Evolutionary conservation across 64 coral and sea anemone species (phyloP), one percentile per base, ranked within the genome.

Genomic region (Montipora foliosa): DNA sequence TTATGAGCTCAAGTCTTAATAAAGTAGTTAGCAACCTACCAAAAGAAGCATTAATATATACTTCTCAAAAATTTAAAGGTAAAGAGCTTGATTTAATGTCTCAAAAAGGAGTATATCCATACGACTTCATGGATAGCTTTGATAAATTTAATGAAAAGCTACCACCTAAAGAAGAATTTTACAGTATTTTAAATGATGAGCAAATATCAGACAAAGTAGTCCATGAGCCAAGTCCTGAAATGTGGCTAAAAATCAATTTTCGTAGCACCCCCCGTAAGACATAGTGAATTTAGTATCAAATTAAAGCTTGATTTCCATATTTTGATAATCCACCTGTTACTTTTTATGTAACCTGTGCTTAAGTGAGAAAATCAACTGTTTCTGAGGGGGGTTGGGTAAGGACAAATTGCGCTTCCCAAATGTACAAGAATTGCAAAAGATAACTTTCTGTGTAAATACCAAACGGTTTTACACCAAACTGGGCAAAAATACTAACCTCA

Each of bases 211-310:
- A 29, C 29, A 29, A 29, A 29, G 29, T 55, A 62, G 69, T 67
- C 47, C 62, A 47, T 48, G 53, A 62, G 55, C 60, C 53, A 62
- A 67, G 37, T 8, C 83, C 83, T 67, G 45, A n/a, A 67, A 67
- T 55, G 52, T 9, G 52, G 52, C 72, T 25, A 90, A 45, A 90
- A 90, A 80, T 48, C 48, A 5, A 17, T 75, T 47, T 69, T 90
- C 89, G 89, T 90, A 80, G 89, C 89, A 90, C 89, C 89, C 89
- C 89, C 58, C 83, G 62, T 16, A 58, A 61, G 58, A 90, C 76
- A 68, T 80, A 68, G 89, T 90, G 76, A 24, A 24, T 24, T 24
- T 24, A 24, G 24, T 24, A 24, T 24, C 24, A 24, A 24, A 24
- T 24, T 24, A 24, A 24, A 24, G 24, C 24, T 24, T 24, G 24